Conservation (phyloP, 2,888 invertebrate genomes). For the Macaria notata region DNA sequence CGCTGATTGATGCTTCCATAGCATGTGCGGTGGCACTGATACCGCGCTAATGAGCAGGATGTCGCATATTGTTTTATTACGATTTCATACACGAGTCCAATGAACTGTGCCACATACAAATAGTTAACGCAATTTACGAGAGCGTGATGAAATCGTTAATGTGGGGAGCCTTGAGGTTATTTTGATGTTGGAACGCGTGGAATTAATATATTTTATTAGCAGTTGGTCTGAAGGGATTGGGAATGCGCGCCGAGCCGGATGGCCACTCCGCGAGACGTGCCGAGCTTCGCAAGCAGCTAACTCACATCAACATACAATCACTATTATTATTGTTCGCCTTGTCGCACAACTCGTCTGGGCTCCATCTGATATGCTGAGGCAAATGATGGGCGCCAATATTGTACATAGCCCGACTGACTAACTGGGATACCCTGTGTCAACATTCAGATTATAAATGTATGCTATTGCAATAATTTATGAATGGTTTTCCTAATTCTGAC, state of each 20-base stretch:
- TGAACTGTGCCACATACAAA: conserved; percentile 31
- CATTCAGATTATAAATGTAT: too few species aligned
- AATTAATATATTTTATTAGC: conserved; percentile 43
- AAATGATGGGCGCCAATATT: too few species aligned
- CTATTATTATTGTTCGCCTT: conserved; percentile 28
- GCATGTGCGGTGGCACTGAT: conserved; percentile 58
- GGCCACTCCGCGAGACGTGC: conserved; percentile 51
- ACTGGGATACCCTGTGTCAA: too few species aligned
- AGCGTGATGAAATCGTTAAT: conserved; percentile 23
- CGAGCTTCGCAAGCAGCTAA: conserved; percentile 42
- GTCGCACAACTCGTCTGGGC: conserved; percentile 10
- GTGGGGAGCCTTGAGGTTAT: conserved; percentile 33
- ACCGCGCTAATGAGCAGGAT: conserved; percentile 55
- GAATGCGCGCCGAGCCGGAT: conserved; percentile 51
- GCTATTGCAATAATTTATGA: too few species aligned
- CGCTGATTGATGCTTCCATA: conserved; percentile 69
- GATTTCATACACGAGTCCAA: conserved; percentile 33
- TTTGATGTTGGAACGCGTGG: conserved; percentile 29
- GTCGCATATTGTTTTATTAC: conserved; percentile 44
- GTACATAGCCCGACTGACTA: too few species aligned
- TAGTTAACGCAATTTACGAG: conserved; percentile 18
- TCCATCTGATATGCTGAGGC: too few species aligned
- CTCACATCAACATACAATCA: conserved; percentile 32
- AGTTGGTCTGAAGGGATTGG: conserved; percentile 43
- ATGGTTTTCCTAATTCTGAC: too few species aligned